Conservation (phyloP, 2,113 vertebrate genomes). For the Chloroceryle aenea region DNA sequence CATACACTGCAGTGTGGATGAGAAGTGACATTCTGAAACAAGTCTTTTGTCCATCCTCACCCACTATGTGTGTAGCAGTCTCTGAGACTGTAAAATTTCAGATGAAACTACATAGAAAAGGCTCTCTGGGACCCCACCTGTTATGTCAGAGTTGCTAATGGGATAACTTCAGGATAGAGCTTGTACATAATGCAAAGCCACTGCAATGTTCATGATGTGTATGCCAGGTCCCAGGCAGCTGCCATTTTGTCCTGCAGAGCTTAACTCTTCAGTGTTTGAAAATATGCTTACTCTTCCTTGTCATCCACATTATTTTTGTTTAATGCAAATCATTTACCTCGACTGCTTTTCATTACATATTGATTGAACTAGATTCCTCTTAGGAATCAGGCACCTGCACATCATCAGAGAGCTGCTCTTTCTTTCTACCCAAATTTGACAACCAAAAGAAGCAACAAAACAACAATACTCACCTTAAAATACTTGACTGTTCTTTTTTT, state of each 20-base stretch:
- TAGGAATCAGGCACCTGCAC: neutral
- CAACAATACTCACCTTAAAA: rapidly evolving
- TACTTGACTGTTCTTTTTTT: neutral
- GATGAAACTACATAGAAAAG: neutral
- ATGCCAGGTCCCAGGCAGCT: neutral
- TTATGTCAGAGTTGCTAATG: neutral
- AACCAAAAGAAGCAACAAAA: neutral
- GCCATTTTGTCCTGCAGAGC: neutral
- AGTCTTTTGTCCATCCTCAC: neutral
- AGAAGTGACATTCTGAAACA: neutral
- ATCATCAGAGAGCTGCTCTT: rapidly evolving
- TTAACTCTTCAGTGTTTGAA: neutral
- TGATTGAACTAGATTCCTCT: neutral
- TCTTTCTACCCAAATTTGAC: neutral
- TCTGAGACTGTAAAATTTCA: neutral
- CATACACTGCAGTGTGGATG: neutral
- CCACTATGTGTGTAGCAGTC: neutral
- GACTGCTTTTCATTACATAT: neutral
- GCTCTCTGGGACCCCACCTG: too few species aligned
- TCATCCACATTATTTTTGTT: neutral
- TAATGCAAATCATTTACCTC: neutral
- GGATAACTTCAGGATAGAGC: neutral
- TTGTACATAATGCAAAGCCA: neutral
- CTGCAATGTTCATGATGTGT: neutral
- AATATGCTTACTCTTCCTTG: neutral